Percentiles rank a stretch among this genome's conserved stretches.
Evolutionary conservation across 2,888 invertebrate species (phyloP).

Genomic region (Cremastobaeus sp.): DNA sequence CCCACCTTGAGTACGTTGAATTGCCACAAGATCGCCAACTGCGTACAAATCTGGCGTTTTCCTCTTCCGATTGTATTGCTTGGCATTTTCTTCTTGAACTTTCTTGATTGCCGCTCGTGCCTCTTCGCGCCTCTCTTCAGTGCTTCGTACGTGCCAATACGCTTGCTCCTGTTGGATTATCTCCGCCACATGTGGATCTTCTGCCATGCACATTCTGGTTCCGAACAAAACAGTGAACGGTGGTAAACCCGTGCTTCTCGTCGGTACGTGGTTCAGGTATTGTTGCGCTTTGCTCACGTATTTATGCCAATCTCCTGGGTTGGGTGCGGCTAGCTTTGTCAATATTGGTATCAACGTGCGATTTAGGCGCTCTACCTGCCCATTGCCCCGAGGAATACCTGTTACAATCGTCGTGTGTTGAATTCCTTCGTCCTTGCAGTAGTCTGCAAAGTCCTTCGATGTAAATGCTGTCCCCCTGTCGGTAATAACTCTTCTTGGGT

Average conservation of each 20-base stretch:
- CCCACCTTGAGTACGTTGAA: neutral
- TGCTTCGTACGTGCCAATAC: neutral
- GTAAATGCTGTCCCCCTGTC: neutral
- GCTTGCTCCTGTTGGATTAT: neutral
- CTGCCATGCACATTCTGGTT: neutral
- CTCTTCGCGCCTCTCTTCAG: neutral
- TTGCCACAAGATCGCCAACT: neutral
- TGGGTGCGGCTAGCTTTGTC: neutral
- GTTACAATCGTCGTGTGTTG: neutral
- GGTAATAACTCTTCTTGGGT: neutral
- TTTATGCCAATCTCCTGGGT: slow-evolving; percentile 1
- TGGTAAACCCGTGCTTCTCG: neutral
- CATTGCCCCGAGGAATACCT: neutral
- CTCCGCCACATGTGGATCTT: neutral
- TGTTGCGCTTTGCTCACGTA: neutral
- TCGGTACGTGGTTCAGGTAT: neutral
- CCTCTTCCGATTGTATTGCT: neutral
- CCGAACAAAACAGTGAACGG: neutral
- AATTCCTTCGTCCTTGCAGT: neutral
- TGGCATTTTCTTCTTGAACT: neutral
- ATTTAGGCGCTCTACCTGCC: neutral
- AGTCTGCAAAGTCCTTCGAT: neutral
- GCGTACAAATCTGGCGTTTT: neutral
- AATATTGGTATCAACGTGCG: neutral
- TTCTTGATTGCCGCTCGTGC: neutral